Conservation (phyloP, 2,888 invertebrate species). For the Podotricha telesiphe region DNA sequence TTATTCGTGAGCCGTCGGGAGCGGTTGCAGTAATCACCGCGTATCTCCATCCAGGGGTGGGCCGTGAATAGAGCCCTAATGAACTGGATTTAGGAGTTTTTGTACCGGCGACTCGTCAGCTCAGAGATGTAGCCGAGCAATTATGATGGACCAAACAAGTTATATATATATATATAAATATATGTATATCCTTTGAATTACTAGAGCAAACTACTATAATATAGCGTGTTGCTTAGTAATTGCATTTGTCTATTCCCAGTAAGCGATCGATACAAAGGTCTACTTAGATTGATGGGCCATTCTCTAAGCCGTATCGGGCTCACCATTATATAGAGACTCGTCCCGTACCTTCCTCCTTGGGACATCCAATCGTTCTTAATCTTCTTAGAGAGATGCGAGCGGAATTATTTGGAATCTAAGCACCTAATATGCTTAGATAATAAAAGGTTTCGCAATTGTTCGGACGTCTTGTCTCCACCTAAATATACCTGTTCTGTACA, state of each 20-base stretch:
- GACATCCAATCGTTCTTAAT: conserved; percentile 82
- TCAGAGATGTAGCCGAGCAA: conserved; percentile 79
- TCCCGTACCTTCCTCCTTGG: conserved; percentile 68
- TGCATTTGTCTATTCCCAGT: conserved; percentile 58
- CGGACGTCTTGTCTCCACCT: conserved; percentile 40
- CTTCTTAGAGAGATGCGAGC: conserved; percentile 75
- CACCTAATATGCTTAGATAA: conserved; percentile 78
- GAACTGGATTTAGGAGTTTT: conserved; percentile 84
- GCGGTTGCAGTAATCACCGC: conserved; percentile 84
- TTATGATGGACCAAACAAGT: conserved; percentile 80
- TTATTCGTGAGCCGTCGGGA: conserved; percentile 84
- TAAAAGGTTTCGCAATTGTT: conserved; percentile 73
- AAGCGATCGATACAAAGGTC: conserved; percentile 64
- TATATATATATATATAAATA: conserved; percentile 51
- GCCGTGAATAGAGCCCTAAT: conserved; percentile 82
- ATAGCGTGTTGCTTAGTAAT: conserved; percentile 50
- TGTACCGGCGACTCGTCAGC: conserved; percentile 80
- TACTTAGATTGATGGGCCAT: conserved; percentile 68
- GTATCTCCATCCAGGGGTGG: conserved; percentile 83
- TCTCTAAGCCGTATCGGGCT: conserved; percentile 66
- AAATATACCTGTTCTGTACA: conserved; percentile 37
- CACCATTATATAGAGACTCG: conserved; percentile 65
- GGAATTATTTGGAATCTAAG: conserved; percentile 78
- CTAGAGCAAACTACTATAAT: conserved; percentile 56
- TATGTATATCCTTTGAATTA: conserved; percentile 64